Conservation (phyloP, 37 sponge, comb jelly and placozoan genomes). For the Oopsacas minuta region DNA sequence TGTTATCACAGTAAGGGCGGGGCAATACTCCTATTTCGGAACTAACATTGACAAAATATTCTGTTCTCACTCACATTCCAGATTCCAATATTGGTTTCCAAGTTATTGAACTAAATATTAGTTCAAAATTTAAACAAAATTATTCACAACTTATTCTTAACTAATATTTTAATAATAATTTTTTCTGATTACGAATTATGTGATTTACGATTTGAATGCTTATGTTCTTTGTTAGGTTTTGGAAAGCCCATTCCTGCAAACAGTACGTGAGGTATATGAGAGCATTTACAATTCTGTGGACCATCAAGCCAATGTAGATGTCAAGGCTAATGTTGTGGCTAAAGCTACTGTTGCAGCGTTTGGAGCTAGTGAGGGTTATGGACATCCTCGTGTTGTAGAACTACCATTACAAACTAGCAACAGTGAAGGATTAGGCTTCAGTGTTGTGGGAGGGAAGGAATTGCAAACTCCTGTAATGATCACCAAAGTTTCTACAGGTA, state of each 20-base stretch:
- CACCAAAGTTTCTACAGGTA: not conserved
- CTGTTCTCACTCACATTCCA: not conserved
- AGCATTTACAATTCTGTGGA: constrained; percentile 10
- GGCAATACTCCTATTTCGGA: too few species aligned
- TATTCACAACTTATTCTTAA: too few species aligned
- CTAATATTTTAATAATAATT: too few species aligned
- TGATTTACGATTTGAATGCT: not conserved
- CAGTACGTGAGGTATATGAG: constrained; percentile 7
- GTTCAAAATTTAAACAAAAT: too few species aligned
- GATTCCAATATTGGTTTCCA: too few species aligned
- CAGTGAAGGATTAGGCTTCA: not conserved
- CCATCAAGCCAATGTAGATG: not conserved
- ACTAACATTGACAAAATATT: too few species aligned
- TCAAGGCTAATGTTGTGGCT: not conserved
- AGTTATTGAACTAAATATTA: too few species aligned
- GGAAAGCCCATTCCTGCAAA: not conserved
- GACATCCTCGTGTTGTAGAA: not conserved
- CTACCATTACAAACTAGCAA: not conserved
- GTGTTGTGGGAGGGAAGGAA: constrained; percentile 16
- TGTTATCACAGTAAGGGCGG: not conserved
- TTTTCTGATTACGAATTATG: too few species aligned
- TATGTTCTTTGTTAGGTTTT: not conserved
- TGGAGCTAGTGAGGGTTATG: constrained; percentile 12
- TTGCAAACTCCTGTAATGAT: constrained; percentile 11
- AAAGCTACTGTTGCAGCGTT: not conserved